Percentiles rank a stretch among this genome's conserved stretches.
Evolutionary conservation across 2,113 vertebrate species (phyloP).

Genomic region (Labeo rohita): DNA sequence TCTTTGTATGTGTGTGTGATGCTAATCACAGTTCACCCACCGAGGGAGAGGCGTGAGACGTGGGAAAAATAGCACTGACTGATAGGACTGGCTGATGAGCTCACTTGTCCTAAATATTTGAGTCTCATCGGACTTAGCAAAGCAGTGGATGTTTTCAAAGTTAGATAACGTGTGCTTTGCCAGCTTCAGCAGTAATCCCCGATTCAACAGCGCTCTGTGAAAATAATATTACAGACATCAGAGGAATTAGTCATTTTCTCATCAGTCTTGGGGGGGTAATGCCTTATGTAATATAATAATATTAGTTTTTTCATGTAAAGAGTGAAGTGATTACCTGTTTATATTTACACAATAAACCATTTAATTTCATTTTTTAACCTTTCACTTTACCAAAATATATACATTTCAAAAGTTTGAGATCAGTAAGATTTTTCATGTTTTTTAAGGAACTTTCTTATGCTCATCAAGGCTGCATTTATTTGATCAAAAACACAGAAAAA

Average conservation of each 20-base stretch:
- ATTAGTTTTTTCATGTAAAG: neutral
- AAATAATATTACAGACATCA: slow-evolving; percentile 8
- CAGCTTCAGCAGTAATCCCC: neutral
- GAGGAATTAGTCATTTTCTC: neutral
- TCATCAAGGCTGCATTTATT: too few species aligned
- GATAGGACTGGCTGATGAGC: slow-evolving; percentile 42
- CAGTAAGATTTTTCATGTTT: neutral
- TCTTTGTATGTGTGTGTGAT: slow-evolving; percentile 53
- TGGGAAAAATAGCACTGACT: slow-evolving; percentile 47
- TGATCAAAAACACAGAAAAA: too few species aligned
- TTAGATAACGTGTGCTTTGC: slow-evolving; percentile 7
- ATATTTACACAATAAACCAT: neutral
- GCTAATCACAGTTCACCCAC: slow-evolving; percentile 54
- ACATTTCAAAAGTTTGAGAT: neutral
- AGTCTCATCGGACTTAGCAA: neutral
- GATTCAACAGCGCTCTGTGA: neutral
- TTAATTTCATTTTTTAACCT: neutral
- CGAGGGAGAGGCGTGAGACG: slow-evolving; percentile 44
- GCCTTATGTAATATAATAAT: neutral
- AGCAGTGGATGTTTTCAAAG: neutral
- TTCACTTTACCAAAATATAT: neutral
- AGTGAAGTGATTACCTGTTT: neutral
- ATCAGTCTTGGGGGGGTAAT: neutral
- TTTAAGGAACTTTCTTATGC: too few species aligned
- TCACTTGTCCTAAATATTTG: neutral